These are phyloP conservation scores for Apodemia hepburni DNA, from an alignment of 2,888 invertebrate species.

Conservation along the genomic window DNA sequence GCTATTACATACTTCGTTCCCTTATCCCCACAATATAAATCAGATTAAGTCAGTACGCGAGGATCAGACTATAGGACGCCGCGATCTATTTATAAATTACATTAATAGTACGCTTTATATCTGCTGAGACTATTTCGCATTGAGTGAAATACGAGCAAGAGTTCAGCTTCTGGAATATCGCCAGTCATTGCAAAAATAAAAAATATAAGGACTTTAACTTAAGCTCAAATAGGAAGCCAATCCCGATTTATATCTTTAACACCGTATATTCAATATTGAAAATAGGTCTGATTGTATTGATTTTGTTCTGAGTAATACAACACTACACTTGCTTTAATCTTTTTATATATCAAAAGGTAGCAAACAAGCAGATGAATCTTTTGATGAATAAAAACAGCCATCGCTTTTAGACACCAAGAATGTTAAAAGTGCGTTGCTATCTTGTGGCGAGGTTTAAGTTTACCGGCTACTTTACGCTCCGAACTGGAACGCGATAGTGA, in stretches of 20 bases:
- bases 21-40: neutral
- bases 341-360: too few relatives aligned
- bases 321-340: too few relatives aligned
- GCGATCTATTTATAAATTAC: neutral
- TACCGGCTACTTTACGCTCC: too few relatives aligned
- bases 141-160: constrained; percentile 9
- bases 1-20: neutral
- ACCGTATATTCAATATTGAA: too few relatives aligned
- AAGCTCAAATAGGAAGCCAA: constrained; percentile 2
- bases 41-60: neutral
- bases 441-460: too few relatives aligned
- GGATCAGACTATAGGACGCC: constrained; percentile 5
- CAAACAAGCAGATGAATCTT: too few relatives aligned
- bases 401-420: too few relatives aligned
- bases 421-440: too few relatives aligned
- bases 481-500: too few relatives aligned
- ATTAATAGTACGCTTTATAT: constrained; percentile 9
- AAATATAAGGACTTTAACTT: neutral
- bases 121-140: constrained; percentile 3
- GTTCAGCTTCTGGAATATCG: constrained; percentile 7
- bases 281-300: too few relatives aligned
- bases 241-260: neutral
- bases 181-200: constrained; percentile 2
- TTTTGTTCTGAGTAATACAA: too few relatives aligned
- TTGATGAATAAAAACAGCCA: too few relatives aligned